A percentile compares a stretch with the other conserved stretches of the same genome.
Conservation (phyloP, 1,140 invertebrate genomes). For the Laodelphax striatellus region DNA sequence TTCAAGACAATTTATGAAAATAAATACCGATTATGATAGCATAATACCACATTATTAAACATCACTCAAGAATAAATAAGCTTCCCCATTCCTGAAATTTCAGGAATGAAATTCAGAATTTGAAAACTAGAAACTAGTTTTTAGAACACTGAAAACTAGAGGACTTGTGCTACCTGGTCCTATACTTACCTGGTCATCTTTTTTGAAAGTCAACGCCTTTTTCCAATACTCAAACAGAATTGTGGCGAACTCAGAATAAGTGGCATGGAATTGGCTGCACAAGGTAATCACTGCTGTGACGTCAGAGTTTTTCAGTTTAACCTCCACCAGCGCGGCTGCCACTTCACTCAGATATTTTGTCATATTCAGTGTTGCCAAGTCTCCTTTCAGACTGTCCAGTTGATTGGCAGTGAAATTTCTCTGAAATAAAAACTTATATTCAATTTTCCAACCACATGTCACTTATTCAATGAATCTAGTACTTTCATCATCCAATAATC, state of each 20-base stretch:
- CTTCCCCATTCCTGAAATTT: too few species aligned
- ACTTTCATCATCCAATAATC: too few species aligned
- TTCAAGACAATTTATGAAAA: too few species aligned
- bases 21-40: too few species aligned
- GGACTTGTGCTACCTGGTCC: too few species aligned
- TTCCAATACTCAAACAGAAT: slow-evolving; percentile 41
- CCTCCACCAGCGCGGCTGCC: slow-evolving; percentile 80
- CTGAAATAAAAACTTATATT: slow-evolving; percentile 7
- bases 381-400: slow-evolving; percentile 72
- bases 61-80: too few species aligned
- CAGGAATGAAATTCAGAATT: too few species aligned
- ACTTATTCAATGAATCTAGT: too few species aligned
- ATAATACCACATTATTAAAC: too few species aligned
- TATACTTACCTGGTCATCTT: slow-evolving; percentile 17
- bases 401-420: slow-evolving; percentile 78
- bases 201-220: slow-evolving; percentile 10
- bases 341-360: slow-evolving; percentile 94
- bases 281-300: slow-evolving; percentile 70
- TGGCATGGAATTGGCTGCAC: slow-evolving; percentile 78
- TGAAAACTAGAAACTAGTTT: too few species aligned
- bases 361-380: slow-evolving; percentile 77
- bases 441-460: too few species aligned
- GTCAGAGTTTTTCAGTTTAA: slow-evolving; percentile 89
- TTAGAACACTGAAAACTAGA: too few species aligned
- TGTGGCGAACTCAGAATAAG: slow-evolving; percentile 77